A percentile compares a stretch with the other conserved stretches of the same genome.
Conservation (phyloP, 1,140 invertebrate species). For the Drosophila sulfurigaster region DNA sequence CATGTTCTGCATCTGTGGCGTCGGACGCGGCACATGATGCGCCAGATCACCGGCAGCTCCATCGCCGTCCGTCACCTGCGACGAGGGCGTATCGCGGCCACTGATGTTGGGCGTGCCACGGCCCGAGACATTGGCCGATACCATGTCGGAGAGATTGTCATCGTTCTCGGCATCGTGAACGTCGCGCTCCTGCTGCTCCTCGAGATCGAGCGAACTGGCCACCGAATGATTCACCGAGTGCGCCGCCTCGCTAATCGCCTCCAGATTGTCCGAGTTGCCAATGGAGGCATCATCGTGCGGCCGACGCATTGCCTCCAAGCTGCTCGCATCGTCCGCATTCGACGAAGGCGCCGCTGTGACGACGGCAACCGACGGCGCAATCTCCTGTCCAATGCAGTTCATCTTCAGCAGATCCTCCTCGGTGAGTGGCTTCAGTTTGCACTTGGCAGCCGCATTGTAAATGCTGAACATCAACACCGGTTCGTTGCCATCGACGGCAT, state of each 20-base stretch:
- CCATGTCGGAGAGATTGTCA: slow-evolving; percentile 98
- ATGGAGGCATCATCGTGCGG: slow-evolving; percentile 94
- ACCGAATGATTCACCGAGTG: slow-evolving; percentile 94
- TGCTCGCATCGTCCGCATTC: slow-evolving; percentile 74
- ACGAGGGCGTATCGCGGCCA: slow-evolving; percentile 97
- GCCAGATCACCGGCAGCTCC: slow-evolving; percentile 67
- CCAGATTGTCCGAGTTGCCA: slow-evolving; percentile 96
- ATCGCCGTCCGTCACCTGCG: slow-evolving; percentile 94
- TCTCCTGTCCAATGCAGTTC: slow-evolving; percentile 80
- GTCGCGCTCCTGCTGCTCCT: slow-evolving; percentile 93
- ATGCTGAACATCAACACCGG: slow-evolving; percentile 75
- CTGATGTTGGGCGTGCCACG: slow-evolving; percentile 91
- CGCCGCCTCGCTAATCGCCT: slow-evolving; percentile 97
- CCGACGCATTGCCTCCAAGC: slow-evolving; percentile 68
- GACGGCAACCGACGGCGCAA: slow-evolving; percentile 44
- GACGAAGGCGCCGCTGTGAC: slow-evolving; percentile 58
- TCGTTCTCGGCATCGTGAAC: slow-evolving; percentile 85
- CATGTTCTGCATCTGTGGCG: slow-evolving; percentile 86
- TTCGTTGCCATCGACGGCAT: slow-evolving; percentile 37
- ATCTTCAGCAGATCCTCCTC: slow-evolving; percentile 84
- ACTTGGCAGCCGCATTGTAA: slow-evolving; percentile 73
- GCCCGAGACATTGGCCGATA: slow-evolving; percentile 97
- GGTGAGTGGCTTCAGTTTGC: slow-evolving; percentile 77
- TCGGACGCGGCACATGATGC: slow-evolving; percentile 75
- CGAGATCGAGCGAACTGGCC: slow-evolving; percentile 94